Evolutionary conservation across 2,797 vertebrate species (phyloP).

Genomic region (Acanthopagrus latus): DNA sequence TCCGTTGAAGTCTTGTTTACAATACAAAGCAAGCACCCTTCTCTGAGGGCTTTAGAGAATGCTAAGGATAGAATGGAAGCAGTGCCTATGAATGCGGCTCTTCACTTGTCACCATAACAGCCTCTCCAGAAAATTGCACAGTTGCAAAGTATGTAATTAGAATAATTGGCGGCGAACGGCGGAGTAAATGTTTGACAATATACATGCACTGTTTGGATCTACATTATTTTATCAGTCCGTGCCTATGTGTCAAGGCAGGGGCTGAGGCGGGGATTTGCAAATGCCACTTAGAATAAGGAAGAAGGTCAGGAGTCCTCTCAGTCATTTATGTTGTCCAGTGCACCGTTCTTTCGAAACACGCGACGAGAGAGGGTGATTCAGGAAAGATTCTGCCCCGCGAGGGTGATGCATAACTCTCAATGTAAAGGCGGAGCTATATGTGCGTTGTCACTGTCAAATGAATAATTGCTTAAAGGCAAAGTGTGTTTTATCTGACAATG

Average conservation of each 20-base stretch:
- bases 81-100: slow-evolving; percentile 45
- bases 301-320: slow-evolving; percentile 34
- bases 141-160: slow-evolving; percentile 72
- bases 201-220: slow-evolving; percentile 36
- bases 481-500: too few relatives aligned
- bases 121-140: slow-evolving; percentile 68
- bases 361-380: background rate
- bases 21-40: slow-evolving; percentile 64
- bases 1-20: slow-evolving; percentile 76
- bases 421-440: too few relatives aligned
- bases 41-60: slow-evolving; percentile 58
- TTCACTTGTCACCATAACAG: slow-evolving; percentile 64
- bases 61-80: slow-evolving; percentile 54
- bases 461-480: too few relatives aligned
- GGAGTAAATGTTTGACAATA: slow-evolving; percentile 57
- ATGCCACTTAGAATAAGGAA: slow-evolving; percentile 20
- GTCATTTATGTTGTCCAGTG: background rate
- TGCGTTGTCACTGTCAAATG: background rate
- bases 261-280: slow-evolving; percentile 16
- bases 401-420: background rate
- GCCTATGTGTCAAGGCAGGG: background rate
- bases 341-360: background rate
- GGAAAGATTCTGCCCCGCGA: background rate
- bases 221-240: slow-evolving; percentile 46
- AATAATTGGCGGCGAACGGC: slow-evolving; percentile 62